These are phyloP conservation scores for Homarus americanus DNA, from an alignment of 1,140 invertebrate genomes.

Conservation along the genomic window DNA sequence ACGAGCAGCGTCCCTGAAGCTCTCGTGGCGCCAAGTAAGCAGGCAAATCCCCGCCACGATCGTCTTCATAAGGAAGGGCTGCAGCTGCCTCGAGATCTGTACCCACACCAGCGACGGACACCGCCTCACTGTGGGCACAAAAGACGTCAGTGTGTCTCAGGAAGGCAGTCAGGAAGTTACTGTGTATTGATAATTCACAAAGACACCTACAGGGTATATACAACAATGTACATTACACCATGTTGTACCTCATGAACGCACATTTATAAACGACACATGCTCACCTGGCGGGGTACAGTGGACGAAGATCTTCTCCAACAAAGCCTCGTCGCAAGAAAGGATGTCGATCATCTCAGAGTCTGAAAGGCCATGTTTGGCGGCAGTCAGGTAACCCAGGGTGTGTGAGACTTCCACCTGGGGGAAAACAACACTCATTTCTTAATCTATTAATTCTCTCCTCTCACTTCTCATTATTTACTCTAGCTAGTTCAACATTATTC, in stretches of 20 bases:
- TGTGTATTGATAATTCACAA: too few species aligned
- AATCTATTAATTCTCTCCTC: too few species aligned
- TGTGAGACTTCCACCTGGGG: constrained; percentile 78
- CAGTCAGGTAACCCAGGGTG: constrained; percentile 84
- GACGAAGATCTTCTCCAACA: constrained; percentile 84
- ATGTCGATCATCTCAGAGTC: constrained; percentile 88
- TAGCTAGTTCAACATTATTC: too few species aligned
- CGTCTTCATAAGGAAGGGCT: constrained; percentile 84
- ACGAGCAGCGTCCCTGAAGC: constrained; percentile 80
- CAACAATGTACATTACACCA: too few species aligned
- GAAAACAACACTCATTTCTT: background rate
- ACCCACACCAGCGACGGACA: constrained; percentile 83
- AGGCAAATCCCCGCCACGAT: constrained; percentile 82
- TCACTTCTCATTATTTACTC: too few species aligned
- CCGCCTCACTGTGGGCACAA: constrained; percentile 41
- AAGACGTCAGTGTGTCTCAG: too few species aligned
- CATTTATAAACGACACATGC: too few species aligned
- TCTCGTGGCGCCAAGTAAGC: constrained; percentile 83
- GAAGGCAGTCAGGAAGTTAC: too few species aligned
- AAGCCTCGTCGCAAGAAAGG: constrained; percentile 84
- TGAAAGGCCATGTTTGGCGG: constrained; percentile 85
- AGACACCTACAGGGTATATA: too few species aligned
- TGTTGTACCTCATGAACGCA: background rate
- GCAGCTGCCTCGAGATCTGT: constrained; percentile 82
- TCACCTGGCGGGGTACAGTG: constrained; percentile 76